Percentiles rank a stretch among this genome's conserved stretches.
Conservation (phyloP, 1,140 invertebrate genomes). For the Schlechtendalia chinensis region DNA sequence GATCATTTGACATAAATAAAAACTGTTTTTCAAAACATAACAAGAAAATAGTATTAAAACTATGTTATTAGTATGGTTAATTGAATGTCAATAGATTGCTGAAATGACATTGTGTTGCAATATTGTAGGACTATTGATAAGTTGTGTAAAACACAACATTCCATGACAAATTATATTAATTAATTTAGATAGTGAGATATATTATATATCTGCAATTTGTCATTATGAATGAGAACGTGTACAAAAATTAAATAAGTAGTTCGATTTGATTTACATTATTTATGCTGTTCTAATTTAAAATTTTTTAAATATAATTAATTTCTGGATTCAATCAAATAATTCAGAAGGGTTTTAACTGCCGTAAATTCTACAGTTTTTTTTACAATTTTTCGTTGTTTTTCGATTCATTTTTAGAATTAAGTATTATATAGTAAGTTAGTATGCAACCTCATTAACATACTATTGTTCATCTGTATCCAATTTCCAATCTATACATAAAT, state of each 20-base stretch:
- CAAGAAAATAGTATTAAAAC: not conserved
- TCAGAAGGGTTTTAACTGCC: too few species aligned
- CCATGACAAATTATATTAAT: constrained; percentile 14
- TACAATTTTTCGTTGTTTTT: too few species aligned
- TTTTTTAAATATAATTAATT: too few species aligned
- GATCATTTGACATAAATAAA: constrained; percentile 11
- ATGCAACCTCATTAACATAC: too few species aligned
- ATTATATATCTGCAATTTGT: not conserved
- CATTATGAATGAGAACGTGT: not conserved
- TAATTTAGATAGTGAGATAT: not conserved
- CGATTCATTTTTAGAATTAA: too few species aligned
- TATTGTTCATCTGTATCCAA: too few species aligned
- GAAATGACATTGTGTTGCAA: constrained; percentile 15
- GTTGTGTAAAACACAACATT: constrained; percentile 6
- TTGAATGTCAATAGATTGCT: not conserved
- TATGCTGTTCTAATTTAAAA: not conserved
- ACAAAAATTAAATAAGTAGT: not conserved
- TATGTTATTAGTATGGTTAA: not conserved
- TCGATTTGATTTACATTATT: not conserved
- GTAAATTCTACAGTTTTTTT: too few species aligned
- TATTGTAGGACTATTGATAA: not conserved
- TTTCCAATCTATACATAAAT: too few species aligned
- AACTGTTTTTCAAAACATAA: not conserved
- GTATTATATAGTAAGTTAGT: too few species aligned
- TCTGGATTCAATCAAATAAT: too few species aligned